Evolutionary conservation across 1,140 invertebrate genomes (phyloP).

Genomic region (Bombus balteatus): DNA sequence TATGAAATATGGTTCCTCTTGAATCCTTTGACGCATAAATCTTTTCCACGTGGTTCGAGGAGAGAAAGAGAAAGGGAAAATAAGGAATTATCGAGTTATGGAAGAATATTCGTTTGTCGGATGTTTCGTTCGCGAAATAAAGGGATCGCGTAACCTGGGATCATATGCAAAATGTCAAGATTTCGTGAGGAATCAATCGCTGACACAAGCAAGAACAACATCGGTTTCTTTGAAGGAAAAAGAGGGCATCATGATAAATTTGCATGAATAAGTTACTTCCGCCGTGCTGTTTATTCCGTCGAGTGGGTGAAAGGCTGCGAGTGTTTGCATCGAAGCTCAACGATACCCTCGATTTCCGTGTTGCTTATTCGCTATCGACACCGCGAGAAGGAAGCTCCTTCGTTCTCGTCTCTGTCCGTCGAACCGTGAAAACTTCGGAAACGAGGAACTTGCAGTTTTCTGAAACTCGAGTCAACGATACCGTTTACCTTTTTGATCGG

Average conservation of each 20-base stretch:
- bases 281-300: constrained; percentile 39
- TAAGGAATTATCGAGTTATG: too few species aligned
- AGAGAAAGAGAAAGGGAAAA: too few species aligned
- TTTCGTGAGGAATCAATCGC: neutral
- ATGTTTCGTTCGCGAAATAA: neutral
- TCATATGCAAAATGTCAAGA: neutral
- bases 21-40: neutral
- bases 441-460: neutral
- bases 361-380: constrained; percentile 34
- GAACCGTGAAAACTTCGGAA: neutral
- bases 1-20: neutral
- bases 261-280: constrained; percentile 73
- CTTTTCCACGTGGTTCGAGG: too few species aligned
- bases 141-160: neutral
- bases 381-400: neutral
- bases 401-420: neutral
- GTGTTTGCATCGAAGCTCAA: constrained; percentile 40
- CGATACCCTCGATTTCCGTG: constrained; percentile 15
- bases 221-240: constrained; percentile 53
- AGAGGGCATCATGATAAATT: constrained; percentile 61
- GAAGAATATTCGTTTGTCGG: neutral
- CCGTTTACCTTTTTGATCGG: neutral
- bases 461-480: neutral
- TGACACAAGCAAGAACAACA: constrained; percentile 53
- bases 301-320: constrained; percentile 31